phyloP scores from a whole-genome alignment of 2,797 vertebrate genomes.

The Pantherophis alleghaniensis region DNA sequence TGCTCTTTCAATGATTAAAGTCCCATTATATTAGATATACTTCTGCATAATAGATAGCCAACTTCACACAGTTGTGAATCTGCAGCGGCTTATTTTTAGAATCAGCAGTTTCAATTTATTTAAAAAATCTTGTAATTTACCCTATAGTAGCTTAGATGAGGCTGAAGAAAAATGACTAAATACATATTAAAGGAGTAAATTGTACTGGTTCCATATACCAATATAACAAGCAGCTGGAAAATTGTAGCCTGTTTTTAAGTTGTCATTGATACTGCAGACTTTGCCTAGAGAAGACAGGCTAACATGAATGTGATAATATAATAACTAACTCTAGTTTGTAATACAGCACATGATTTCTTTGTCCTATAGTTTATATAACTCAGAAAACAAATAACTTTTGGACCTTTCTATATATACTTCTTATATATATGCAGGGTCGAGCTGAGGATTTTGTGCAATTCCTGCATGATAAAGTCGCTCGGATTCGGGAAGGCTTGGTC shows the following conservation, averaged over 20 bases:
- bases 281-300: background rate
- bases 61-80: background rate
- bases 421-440: background rate
- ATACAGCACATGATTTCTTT: background rate
- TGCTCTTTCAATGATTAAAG: background rate
- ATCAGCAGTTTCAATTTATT: background rate
- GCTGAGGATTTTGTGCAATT: too few relatives aligned
- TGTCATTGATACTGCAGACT: background rate
- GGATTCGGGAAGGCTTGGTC: too few relatives aligned
- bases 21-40: background rate
- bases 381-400: background rate
- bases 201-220: background rate
- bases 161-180: background rate
- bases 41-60: background rate
- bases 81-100: background rate
- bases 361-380: background rate
- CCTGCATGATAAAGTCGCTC: too few relatives aligned
- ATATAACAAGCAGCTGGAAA: background rate
- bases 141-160: background rate
- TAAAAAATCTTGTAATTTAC: background rate
- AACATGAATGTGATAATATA: background rate
- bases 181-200: background rate
- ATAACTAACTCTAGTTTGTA: background rate
- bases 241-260: background rate
- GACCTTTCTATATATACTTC: background rate